Evolutionary conservation across 92 coral and sea anemone genomes (phyloP).

Genomic region (Meandrina meandrites): DNA sequence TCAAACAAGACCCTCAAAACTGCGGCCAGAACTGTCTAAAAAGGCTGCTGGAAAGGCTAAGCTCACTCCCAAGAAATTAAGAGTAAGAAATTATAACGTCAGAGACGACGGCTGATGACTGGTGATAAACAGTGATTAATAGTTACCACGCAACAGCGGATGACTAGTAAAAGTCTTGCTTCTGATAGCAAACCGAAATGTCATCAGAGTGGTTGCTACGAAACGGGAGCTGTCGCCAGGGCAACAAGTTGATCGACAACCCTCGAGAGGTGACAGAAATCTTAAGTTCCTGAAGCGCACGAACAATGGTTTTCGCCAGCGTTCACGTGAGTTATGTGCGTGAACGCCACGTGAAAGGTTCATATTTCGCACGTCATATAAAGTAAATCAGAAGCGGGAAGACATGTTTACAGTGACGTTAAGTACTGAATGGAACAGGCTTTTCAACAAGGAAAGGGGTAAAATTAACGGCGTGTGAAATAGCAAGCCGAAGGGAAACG

Average conservation of each 20-base stretch:
- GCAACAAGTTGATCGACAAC: background rate
- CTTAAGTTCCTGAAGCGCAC: background rate
- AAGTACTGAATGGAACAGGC: background rate
- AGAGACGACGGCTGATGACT: constrained; percentile 53
- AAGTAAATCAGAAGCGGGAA: background rate
- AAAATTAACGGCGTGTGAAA: background rate
- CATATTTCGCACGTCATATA: background rate
- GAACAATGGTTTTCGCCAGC: background rate
- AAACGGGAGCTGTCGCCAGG: background rate
- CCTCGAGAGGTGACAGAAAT: background rate
- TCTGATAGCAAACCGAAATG: background rate
- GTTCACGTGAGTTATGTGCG: background rate
- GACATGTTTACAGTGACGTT: background rate
- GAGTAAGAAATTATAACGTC: constrained; percentile 86
- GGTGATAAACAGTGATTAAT: background rate
- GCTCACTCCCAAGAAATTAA: constrained; percentile 59
- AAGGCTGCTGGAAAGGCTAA: constrained; percentile 88
- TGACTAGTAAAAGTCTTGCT: background rate
- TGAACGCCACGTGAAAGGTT: background rate
- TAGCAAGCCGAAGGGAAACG: background rate
- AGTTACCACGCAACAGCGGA: background rate
- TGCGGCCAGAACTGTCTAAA: constrained; percentile 71
- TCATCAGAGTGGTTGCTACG: background rate
- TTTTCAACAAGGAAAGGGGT: background rate
- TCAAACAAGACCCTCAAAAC: constrained; percentile 52